These are phyloP conservation scores for Bovichtus variegatus DNA, from an alignment of 2,797 vertebrate species.

Conservation along the genomic window DNA sequence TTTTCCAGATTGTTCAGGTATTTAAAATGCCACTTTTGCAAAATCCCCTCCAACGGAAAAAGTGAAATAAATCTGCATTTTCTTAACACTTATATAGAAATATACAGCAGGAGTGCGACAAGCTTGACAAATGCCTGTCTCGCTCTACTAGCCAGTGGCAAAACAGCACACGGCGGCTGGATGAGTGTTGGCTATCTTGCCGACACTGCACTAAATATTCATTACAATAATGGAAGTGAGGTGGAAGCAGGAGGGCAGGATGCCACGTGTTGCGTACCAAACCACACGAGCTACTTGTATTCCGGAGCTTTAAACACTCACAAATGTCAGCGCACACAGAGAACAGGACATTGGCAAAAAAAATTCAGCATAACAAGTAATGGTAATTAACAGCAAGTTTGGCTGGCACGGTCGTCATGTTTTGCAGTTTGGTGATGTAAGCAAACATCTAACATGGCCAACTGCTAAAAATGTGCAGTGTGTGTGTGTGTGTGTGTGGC, in stretches of 20 bases:
- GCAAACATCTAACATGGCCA: slow-evolving; percentile 16
- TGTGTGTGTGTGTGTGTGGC: slow-evolving; percentile 1
- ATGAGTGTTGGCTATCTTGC: slow-evolving; percentile 26
- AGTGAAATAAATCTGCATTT: neutral
- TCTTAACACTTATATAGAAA: neutral
- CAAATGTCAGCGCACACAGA: slow-evolving; percentile 2
- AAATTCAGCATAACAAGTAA: slow-evolving; percentile 18
- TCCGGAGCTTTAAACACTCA: slow-evolving; percentile 12
- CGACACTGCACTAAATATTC: slow-evolving; percentile 63
- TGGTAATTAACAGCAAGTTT: slow-evolving; percentile 35
- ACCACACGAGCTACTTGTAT: slow-evolving; percentile 24
- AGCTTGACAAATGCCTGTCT: slow-evolving; percentile 12
- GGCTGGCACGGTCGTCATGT: neutral
- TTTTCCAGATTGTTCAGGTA: neutral
- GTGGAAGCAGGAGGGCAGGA: slow-evolving; percentile 25
- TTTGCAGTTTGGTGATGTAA: slow-evolving; percentile 24
- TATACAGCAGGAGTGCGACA: neutral
- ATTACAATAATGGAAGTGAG: slow-evolving; percentile 64
- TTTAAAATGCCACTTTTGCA: neutral
- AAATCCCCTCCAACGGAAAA: neutral
- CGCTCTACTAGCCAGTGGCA: neutral
- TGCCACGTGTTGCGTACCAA: slow-evolving; percentile 37
- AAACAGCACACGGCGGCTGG: slow-evolving; percentile 1
- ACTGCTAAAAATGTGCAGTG: slow-evolving; percentile 7
- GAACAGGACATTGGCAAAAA: slow-evolving; percentile 15